phyloP scores from a whole-genome alignment of 2,888 invertebrate species.

The Liodrosophila aerea region DNA sequence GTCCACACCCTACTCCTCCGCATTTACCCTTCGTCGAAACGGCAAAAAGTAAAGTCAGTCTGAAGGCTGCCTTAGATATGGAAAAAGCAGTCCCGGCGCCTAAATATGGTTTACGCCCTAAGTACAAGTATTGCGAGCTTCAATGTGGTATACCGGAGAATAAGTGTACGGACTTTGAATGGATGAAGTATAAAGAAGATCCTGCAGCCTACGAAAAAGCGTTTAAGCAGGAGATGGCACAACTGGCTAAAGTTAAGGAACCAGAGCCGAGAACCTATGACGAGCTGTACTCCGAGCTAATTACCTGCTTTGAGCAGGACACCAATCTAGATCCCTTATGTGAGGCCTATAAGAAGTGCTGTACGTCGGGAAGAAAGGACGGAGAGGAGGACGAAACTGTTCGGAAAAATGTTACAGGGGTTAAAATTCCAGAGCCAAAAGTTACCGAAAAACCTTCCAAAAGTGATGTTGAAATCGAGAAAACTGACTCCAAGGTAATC shows the following conservation, averaged over 20 bases:
- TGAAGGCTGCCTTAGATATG: neutral
- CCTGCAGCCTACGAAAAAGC: slow-evolving; percentile 3
- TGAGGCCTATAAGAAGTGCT: slow-evolving; percentile 28
- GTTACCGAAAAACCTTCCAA: too few species aligned
- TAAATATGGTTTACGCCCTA: neutral
- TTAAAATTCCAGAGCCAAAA: too few species aligned
- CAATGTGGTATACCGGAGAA: slow-evolving; percentile 27
- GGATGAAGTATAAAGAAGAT: slow-evolving; percentile 14
- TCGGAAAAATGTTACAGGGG: too few species aligned
- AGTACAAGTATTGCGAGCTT: slow-evolving; percentile 18
- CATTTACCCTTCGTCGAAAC: slow-evolving; percentile 6
- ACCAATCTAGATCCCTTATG: neutral
- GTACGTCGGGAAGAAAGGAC: slow-evolving; percentile 1
- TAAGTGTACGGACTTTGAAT: slow-evolving; percentile 34
- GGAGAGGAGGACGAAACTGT: too few species aligned
- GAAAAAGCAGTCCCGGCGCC: neutral
- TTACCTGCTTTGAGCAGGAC: slow-evolving; percentile 29
- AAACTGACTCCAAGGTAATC: too few species aligned
- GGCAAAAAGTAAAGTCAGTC: neutral
- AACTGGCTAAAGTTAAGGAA: neutral
- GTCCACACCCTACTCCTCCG: slow-evolving; percentile 1
- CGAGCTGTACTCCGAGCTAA: slow-evolving; percentile 34
- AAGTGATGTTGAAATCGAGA: too few species aligned
- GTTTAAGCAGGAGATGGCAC: neutral
- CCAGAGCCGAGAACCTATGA: slow-evolving; percentile 43